Evolutionary conservation across 2,888 invertebrate genomes (phyloP).

Genomic region (Drosophila anceps): DNA sequence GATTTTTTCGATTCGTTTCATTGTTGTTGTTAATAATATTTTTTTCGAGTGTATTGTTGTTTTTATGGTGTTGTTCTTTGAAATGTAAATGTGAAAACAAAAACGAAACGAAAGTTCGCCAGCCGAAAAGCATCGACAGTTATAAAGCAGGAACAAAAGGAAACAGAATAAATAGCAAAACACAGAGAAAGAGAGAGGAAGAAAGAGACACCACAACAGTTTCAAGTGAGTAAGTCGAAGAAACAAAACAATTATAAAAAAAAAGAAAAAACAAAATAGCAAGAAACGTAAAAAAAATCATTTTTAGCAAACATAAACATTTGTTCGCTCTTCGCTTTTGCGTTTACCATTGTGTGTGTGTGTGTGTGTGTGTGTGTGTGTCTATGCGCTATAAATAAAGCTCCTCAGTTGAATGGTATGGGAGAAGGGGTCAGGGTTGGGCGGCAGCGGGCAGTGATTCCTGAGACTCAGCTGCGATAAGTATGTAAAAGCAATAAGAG

Average conservation of each 20-base stretch:
- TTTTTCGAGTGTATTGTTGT: slow-evolving; percentile 34
- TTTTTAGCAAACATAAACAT: slow-evolving; percentile 42
- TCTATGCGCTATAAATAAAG: slow-evolving; percentile 45
- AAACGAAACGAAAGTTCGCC: slow-evolving; percentile 16
- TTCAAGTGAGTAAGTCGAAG: slow-evolving; percentile 39
- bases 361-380: background rate
- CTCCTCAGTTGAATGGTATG: background rate
- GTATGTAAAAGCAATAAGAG: background rate
- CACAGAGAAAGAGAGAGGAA: background rate
- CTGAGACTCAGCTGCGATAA: slow-evolving; percentile 19
- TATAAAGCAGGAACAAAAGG: slow-evolving; percentile 11
- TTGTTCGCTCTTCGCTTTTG: slow-evolving; percentile 6
- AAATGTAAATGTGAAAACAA: slow-evolving; percentile 32
- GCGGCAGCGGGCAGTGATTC: slow-evolving; percentile 2
- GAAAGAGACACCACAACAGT: slow-evolving; percentile 22
- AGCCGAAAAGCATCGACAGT: slow-evolving; percentile 9
- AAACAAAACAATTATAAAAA: background rate
- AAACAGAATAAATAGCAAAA: slow-evolving; percentile 10
- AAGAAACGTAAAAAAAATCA: slow-evolving; percentile 10
- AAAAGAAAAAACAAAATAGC: slow-evolving; percentile 2
- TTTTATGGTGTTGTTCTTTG: slow-evolving; percentile 27
- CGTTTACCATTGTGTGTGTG: slow-evolving; percentile 27
- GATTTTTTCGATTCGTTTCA: slow-evolving; percentile 27
- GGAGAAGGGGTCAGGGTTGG: slow-evolving; percentile 11
- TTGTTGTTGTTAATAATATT: slow-evolving; percentile 41